Evolutionary conservation across 2,797 vertebrate genomes (phyloP), one percentile per base, ranked within the genome.

Genomic region (Threskiornis aethiopicus): DNA sequence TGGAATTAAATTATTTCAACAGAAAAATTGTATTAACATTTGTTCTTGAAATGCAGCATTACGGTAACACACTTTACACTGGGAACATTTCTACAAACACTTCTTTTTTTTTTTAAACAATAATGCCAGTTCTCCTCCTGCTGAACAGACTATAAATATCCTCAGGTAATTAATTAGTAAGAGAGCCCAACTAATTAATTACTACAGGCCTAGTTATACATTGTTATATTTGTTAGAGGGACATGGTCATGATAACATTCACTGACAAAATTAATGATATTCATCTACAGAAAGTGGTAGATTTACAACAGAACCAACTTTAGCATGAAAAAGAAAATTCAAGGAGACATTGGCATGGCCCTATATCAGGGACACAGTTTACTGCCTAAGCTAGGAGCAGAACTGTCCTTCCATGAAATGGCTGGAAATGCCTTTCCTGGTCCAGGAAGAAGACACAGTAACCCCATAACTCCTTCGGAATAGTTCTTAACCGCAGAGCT

Each of bases 101-200:
- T 9, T 16, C n/a, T 70, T 44, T 64, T 70, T 62, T 62, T 15
- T n/a, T 16, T 26, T 26, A 9, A 65, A 24, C 41, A 71, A 70
- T 44, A 71, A 64, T 31, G 10, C 19, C 72, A 83, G 8, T 46
- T 93, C 39, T 92, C 14, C 67, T 84, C 39, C 62, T 92, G 86
- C 72, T 84, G 67, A 95, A 85, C 55, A 96, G 59, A 76, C 35
- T 91, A 46, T 93, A 55, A 67, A 95, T 93, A 84, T 82, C 58
- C 44, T 95, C 76, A 87, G 47, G n/a, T 92, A 57, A 95, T 75
- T 96, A 78, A 85, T 92, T 95, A 92, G 16, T 54, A 61, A 62
- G 82, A 87, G 6, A 94, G 51, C 46, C 33, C 19, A 96, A 73
- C 54, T 84, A 95, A 90, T 62, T 93, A 59, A 88, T 75, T 71